Evolutionary conservation across 2,888 invertebrate genomes (phyloP), one percentile per base, ranked within the genome.

Genomic region (Lottia gigantea): DNA sequence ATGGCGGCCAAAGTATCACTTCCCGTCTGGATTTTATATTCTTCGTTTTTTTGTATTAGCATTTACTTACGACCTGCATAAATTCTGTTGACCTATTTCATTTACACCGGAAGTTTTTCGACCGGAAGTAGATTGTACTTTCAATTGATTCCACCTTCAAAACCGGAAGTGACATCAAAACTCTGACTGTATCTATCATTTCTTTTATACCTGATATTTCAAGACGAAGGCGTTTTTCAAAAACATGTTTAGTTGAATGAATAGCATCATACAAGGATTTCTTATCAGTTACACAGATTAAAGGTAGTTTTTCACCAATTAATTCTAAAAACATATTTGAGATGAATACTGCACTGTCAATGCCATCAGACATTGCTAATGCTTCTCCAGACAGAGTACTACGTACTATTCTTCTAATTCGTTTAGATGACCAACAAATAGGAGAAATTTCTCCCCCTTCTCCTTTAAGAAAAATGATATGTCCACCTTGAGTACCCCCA

Each of bases 131-230:
- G n/a, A n/a, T n/a, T n/a, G n/a, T n/a, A n/a, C n/a, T n/a, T n/a
- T n/a, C n/a, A n/a, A n/a, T n/a, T n/a, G n/a, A n/a, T n/a, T n/a
- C n/a, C n/a, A n/a, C n/a, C n/a, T n/a, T n/a, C n/a, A n/a, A n/a
- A n/a, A n/a, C n/a, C n/a, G n/a, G n/a, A n/a, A n/a, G n/a, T n/a
- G n/a, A n/a, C n/a, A n/a, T n/a, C n/a, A n/a, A n/a, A n/a, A n/a
- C n/a, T n/a, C n/a, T n/a, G n/a, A n/a, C n/a, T n/a, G n/a, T n/a
- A n/a, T 55, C 55, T 55, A 55, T 8, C 55, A 55, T 19, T 55
- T 55, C 55, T 55, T 55, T 55, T 12, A 55, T 55, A 55, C 55
- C 55, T 11, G 55, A 55, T n/a, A 55, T 55, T 55, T 55, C 55
- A n/a, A 55, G 23, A n/a, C 55, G 19, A 11, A 55, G 23, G 23